Evolutionary conservation across 2,888 invertebrate genomes (phyloP).

Genomic region (Diloba caeruleocephala): DNA sequence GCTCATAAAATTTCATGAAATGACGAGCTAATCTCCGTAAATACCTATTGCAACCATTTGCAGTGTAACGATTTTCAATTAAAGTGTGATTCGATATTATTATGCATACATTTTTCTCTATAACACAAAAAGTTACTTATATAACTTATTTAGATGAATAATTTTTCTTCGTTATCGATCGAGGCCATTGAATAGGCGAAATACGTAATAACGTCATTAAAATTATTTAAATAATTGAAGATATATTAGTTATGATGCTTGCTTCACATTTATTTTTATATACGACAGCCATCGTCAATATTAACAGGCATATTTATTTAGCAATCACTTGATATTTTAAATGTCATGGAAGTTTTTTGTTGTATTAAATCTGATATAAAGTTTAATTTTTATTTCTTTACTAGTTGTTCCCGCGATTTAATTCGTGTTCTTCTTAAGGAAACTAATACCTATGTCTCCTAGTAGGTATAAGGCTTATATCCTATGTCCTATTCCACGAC

Average conservation of each 20-base stretch:
- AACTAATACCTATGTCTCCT: no score
- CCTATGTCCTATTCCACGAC: no score
- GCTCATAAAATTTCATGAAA: constrained; percentile 5
- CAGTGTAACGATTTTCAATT: constrained; percentile 16
- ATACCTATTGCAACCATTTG: constrained; percentile 3
- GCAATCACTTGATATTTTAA: constrained; percentile 28
- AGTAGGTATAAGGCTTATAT: no score
- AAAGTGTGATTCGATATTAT: no score
- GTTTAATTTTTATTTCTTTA: background rate
- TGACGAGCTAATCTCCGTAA: constrained; percentile 2
- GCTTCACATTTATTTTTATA: constrained; percentile 25
- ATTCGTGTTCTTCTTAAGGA: no score
- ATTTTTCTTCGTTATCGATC: constrained; percentile 9
- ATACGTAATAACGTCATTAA: constrained; percentile 16
- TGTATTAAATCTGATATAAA: constrained; percentile 8
- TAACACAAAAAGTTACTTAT: no score
- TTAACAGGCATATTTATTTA: constrained; percentile 20
- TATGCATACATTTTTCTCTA: no score
- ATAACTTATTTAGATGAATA: no score
- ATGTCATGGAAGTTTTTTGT: constrained; percentile 32
- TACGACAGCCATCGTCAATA: constrained; percentile 8
- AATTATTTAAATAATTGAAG: constrained; percentile 22
- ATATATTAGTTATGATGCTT: constrained; percentile 29
- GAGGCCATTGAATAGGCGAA: constrained; percentile 13
- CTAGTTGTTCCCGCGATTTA: no score